Percentiles rank a stretch among this genome's conserved stretches.
Evolutionary conservation across 2,113 vertebrate genomes (phyloP).

Genomic region (Uria lomvia): DNA sequence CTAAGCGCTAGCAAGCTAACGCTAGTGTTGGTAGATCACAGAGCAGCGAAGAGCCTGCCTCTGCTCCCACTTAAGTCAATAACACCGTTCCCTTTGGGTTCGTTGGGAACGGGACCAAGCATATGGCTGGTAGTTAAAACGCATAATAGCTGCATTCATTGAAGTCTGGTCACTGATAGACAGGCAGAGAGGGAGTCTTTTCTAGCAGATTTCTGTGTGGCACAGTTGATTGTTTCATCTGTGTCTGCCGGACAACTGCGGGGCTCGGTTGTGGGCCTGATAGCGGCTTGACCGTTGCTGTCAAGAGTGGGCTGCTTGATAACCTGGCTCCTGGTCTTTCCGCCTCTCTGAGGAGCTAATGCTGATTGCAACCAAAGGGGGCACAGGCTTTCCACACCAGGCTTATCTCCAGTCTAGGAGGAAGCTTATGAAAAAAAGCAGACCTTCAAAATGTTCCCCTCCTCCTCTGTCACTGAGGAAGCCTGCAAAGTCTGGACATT

Average conservation of each 20-base stretch:
- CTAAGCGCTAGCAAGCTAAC: not conserved
- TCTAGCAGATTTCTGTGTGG: not conserved
- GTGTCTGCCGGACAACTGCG: not conserved
- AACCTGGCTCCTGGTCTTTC: not conserved
- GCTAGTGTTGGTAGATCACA: not conserved
- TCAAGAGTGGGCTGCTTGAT: not conserved
- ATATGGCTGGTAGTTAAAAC: not conserved
- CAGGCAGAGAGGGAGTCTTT: not conserved
- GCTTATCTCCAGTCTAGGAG: conserved; percentile 26
- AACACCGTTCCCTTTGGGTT: conserved; percentile 1
- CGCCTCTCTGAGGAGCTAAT: not conserved
- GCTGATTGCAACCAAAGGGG: not conserved
- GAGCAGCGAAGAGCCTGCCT: not conserved
- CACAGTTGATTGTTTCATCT: not conserved
- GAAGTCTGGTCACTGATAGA: not conserved
- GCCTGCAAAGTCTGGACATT: not conserved
- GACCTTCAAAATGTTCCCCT: not conserved
- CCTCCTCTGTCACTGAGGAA: not conserved
- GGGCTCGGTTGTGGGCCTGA: not conserved
- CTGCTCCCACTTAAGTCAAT: conserved; percentile 26
- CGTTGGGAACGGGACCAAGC: not conserved
- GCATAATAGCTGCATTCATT: conserved; percentile 28
- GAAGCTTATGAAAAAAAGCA: conserved; percentile 8
- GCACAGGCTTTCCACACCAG: not conserved
- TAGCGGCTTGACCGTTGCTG: not conserved